Percentiles rank a stretch among this genome's conserved stretches.
These are phyloP conservation scores for Passerina amoena DNA, from an alignment of 2,113 vertebrate species.

Conservation along the genomic window DNA sequence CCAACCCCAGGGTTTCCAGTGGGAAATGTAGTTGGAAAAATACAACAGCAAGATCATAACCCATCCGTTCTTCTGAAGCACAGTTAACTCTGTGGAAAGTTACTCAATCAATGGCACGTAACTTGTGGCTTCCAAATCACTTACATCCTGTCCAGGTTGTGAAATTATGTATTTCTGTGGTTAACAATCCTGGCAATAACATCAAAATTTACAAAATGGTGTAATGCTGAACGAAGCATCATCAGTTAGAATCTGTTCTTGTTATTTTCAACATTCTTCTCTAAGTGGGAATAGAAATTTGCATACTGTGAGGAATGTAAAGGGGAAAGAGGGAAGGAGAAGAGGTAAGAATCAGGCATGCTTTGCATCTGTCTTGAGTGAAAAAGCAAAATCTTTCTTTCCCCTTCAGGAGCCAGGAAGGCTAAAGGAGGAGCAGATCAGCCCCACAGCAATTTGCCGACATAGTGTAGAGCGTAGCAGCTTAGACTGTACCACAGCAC, in stretches of 20 bases:
- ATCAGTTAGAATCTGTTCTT: background rate
- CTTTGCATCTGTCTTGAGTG: background rate
- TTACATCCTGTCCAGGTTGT: background rate
- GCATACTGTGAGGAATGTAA: background rate
- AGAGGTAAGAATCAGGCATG: background rate
- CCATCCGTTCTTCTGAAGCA: background rate
- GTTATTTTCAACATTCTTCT: background rate
- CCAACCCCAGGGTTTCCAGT: background rate
- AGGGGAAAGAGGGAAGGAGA: background rate
- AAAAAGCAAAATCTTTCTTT: background rate
- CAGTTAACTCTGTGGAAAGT: background rate
- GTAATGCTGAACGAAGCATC: background rate
- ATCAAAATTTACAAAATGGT: background rate
- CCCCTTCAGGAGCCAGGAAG: background rate
- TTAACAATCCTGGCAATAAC: background rate
- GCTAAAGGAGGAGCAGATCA: background rate
- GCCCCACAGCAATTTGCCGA: background rate
- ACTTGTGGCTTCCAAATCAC: background rate
- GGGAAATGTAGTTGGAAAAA: background rate
- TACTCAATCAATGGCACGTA: background rate
- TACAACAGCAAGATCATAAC: background rate
- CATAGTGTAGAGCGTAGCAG: background rate
- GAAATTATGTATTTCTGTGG: background rate
- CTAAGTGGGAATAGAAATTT: background rate
- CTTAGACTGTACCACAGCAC: background rate